Percentiles rank a stretch among this genome's conserved stretches.
Evolutionary conservation across 1,140 invertebrate genomes (phyloP).

Genomic region (Aplysia californica): DNA sequence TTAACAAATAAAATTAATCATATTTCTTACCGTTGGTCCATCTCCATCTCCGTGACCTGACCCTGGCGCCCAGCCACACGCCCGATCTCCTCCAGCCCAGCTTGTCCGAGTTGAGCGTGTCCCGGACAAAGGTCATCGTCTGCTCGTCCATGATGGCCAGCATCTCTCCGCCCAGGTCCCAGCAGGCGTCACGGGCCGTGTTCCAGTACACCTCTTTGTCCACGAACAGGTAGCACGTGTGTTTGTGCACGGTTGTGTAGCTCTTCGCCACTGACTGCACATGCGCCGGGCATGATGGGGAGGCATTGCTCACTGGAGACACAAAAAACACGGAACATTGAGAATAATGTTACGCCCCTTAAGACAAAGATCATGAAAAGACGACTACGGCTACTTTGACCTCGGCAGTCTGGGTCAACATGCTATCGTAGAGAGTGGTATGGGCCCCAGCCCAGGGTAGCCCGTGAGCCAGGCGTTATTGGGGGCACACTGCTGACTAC

Average conservation of each 20-base stretch:
- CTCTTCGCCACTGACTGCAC: background rate
- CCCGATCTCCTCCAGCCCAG: constrained; percentile 46
- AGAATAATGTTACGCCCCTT: too few relatives aligned
- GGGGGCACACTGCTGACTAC: too few relatives aligned
- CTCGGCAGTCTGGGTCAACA: too few relatives aligned
- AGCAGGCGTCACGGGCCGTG: constrained; percentile 41
- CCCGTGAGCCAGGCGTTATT: too few relatives aligned
- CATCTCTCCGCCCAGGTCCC: constrained; percentile 47
- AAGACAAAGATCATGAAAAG: too few relatives aligned
- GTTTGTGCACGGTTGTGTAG: constrained; percentile 15
- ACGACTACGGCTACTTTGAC: too few relatives aligned
- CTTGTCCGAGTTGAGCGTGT: constrained; percentile 37
- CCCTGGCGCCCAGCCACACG: constrained; percentile 51
- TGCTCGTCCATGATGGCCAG: constrained; percentile 33
- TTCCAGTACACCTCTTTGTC: constrained; percentile 49
- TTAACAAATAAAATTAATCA: too few relatives aligned
- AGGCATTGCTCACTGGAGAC: too few relatives aligned
- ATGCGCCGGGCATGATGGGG: constrained; percentile 12
- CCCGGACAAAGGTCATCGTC: constrained; percentile 51
- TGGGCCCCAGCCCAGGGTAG: too few relatives aligned
- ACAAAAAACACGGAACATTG: too few relatives aligned
- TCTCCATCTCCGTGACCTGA: constrained; percentile 36
- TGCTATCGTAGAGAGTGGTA: too few relatives aligned
- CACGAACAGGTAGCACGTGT: constrained; percentile 50
- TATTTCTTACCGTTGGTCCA: constrained; percentile 55